phyloP scores from a whole-genome alignment of 2,888 invertebrate genomes.

The Meteorus colon region DNA sequence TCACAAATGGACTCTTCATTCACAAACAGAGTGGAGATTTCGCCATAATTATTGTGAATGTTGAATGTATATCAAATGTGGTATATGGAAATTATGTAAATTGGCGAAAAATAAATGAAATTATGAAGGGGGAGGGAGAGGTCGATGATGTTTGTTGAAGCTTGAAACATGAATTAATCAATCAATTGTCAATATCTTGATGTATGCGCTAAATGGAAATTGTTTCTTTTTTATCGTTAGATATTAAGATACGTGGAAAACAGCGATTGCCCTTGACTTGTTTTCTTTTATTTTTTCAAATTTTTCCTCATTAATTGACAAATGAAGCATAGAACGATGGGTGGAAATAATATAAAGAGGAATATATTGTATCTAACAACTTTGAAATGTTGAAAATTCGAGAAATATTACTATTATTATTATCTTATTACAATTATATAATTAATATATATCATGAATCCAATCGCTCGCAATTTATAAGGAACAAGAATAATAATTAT shows the following conservation, averaged over 20 bases:
- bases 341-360: constrained; percentile 57
- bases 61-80: constrained; percentile 18
- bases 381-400: constrained; percentile 68
- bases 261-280: constrained; percentile 61
- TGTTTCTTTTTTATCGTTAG: constrained; percentile 66
- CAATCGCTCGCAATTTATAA: constrained; percentile 1
- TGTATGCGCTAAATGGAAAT: constrained; percentile 57
- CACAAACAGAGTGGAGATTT: constrained; percentile 4
- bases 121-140: constrained; percentile 28
- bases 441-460: constrained; percentile 7
- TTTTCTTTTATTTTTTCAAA: constrained; percentile 59
- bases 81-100: constrained; percentile 23
- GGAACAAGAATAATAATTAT: constrained; percentile 11
- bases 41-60: constrained; percentile 48
- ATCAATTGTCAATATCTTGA: constrained; percentile 43
- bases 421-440: constrained; percentile 49
- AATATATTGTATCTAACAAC: constrained; percentile 63
- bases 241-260: constrained; percentile 61
- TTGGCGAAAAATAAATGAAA: constrained; percentile 23
- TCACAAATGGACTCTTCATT: background rate
- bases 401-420: constrained; percentile 66
- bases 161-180: constrained; percentile 45
- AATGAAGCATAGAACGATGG: constrained; percentile 48
- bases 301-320: constrained; percentile 33
- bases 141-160: constrained; percentile 49